Evolutionary conservation across 2,113 vertebrate genomes (phyloP), one percentile per base, ranked within the genome.

Genomic region (Microcebus lehilahytsara): DNA sequence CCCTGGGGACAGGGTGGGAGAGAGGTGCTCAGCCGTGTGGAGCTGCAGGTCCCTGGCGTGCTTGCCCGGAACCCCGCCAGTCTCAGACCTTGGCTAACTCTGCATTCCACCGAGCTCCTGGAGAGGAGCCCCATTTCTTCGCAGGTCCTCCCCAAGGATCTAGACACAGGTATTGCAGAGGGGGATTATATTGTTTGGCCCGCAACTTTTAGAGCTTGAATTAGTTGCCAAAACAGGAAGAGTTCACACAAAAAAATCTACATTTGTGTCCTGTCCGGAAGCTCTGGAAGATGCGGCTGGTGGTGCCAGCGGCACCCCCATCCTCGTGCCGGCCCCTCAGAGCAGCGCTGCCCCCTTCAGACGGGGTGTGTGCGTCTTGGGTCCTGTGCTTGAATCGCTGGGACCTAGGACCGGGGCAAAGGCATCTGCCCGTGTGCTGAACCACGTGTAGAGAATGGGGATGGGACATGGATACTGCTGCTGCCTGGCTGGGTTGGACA

Each of bases 261-360:
- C 71, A 46, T 10, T 34, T 74, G 46, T 20, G 37, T 87, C 25
- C 89, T 53, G 2, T 62, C 23, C 56, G 40, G 74, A 67, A 64
- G 62, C 78, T 58, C 3, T 49, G 22, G 87, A 27, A 49, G 25
- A 46, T 25, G 6, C 9, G 14, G 56, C 42, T 14, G 42, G 27
- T 4, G 9, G 25, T 62, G 60, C 60, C 27, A 10, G 34, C 0
- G 23, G 17, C 14, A 7, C 5, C 64, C 25, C 9, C 6, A 11
- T 88, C 2, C 40, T 49, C 60, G 12, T 3, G 25, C 10, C 6
- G 0, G 0, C 49, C 51, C 56, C n/a, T 4, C 0, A 0, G 27
- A 49, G 69, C 9, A 4, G 51, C 34, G 0, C 40, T 0, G 1
- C 2, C 17, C 2, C 2, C 19, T 49, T 46, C n/a, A 53, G 42